Evolutionary conservation across 2,888 invertebrate species (phyloP).

Genomic region (Creontiades dilutus): DNA sequence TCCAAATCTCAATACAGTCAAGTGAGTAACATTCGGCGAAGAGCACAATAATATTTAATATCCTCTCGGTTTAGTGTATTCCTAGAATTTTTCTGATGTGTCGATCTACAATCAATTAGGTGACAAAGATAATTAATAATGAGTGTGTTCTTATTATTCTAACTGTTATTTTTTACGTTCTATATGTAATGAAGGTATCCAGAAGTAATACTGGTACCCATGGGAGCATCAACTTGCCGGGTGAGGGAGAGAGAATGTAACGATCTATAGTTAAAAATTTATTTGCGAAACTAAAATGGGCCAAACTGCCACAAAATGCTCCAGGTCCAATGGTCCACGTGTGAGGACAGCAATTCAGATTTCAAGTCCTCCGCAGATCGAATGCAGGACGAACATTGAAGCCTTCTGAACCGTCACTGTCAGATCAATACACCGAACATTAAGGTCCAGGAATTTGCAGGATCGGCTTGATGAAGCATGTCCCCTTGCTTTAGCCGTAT

Average conservation of each 20-base stretch:
- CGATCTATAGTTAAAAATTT: no score
- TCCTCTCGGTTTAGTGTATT: no score
- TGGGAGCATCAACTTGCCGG: no score
- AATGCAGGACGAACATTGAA: background rate
- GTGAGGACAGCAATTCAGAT: background rate
- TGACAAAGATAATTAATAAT: no score
- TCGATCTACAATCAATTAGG: no score
- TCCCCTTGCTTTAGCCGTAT: background rate
- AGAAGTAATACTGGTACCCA: no score
- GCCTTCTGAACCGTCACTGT: background rate
- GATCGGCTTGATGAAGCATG: background rate
- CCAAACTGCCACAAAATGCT: background rate
- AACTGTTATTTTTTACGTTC: no score
- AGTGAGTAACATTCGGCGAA: background rate
- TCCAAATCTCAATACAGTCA: slow-evolving; percentile 67
- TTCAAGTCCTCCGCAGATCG: background rate
- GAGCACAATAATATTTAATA: no score
- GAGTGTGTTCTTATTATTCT: no score
- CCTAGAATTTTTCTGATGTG: no score
- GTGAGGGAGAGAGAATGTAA: no score
- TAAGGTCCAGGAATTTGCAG: background rate
- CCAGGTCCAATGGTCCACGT: background rate
- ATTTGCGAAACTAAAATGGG: background rate
- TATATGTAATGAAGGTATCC: no score
- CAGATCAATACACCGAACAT: background rate